phyloP scores from a whole-genome alignment of 2,888 invertebrate genomes.

The Tridacna crocea region DNA sequence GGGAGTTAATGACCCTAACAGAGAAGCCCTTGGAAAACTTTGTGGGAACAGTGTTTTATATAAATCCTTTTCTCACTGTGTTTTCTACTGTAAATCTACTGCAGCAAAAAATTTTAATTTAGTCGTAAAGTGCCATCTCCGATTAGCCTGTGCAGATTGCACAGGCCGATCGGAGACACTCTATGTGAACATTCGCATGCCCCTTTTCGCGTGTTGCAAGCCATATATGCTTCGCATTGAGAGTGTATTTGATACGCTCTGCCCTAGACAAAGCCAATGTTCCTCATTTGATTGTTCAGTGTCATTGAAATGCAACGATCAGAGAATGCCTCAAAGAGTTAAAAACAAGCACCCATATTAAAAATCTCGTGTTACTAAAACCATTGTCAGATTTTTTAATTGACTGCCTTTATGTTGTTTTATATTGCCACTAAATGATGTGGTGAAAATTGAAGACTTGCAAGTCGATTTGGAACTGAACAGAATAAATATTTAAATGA shows the following conservation, averaged over 20 bases:
- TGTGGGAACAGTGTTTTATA: no score
- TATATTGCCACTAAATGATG: conserved; percentile 46
- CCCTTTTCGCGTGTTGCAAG: no score
- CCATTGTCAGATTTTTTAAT: conserved; percentile 23
- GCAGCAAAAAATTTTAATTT: no score
- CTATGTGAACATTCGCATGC: no score
- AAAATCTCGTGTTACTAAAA: conserved; percentile 17
- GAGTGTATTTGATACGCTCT: conserved; percentile 18
- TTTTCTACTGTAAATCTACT: no score
- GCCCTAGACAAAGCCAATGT: not conserved
- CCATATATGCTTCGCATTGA: conserved; percentile 10
- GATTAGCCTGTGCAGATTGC: no score
- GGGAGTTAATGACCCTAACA: no score
- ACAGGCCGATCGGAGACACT: no score
- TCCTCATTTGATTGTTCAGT: conserved; percentile 1
- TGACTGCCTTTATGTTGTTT: conserved; percentile 22
- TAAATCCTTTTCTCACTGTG: no score
- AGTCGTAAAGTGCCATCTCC: no score
- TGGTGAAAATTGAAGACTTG: conserved; percentile 59
- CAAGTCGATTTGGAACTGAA: conserved; percentile 61
- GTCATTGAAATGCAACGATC: conserved; percentile 13
- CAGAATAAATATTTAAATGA: conserved; percentile 66
- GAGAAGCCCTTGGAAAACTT: no score
- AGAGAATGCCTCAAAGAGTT: conserved; percentile 17
- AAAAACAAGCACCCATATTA: conserved; percentile 16